These are phyloP conservation scores for Ptychochromis oligacanthus DNA, from an alignment of 2,113 vertebrate genomes.

Conservation along the genomic window DNA sequence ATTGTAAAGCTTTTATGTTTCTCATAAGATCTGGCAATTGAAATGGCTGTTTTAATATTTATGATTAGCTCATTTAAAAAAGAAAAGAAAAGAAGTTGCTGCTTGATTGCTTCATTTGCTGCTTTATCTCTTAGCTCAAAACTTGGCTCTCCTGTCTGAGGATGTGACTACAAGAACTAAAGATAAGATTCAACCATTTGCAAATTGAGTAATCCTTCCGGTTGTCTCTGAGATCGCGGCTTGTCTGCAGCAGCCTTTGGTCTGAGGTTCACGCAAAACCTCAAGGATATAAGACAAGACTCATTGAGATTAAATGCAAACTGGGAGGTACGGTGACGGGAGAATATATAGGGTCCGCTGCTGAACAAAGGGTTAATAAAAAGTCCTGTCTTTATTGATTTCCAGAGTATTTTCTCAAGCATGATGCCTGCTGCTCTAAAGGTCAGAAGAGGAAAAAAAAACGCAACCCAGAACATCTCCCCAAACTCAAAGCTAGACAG, in stretches of 20 bases:
- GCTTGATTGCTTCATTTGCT: not conserved
- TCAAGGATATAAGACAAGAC: not conserved
- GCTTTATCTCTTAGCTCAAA: not conserved
- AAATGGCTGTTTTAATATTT: not conserved
- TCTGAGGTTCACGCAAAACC: not conserved
- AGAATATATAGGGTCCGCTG: not conserved
- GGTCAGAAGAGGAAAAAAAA: conserved; percentile 64
- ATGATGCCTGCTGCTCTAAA: conserved; percentile 64
- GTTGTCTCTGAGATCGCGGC: not conserved
- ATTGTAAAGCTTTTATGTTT: not conserved
- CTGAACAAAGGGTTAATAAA: conserved; percentile 57
- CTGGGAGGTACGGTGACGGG: not conserved
- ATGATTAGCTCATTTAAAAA: not conserved
- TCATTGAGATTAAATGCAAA: not conserved
- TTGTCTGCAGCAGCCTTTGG: no score
- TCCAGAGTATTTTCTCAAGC: conserved; percentile 60
- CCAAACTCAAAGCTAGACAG: conserved; percentile 36
- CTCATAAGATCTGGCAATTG: not conserved
- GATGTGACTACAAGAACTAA: not conserved
- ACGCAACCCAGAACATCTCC: conserved; percentile 40
- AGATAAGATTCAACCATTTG: not conserved
- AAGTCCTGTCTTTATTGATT: conserved; percentile 59
- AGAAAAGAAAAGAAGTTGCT: no score
- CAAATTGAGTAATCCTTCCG: not conserved
- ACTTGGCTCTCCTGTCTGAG: not conserved